Percentiles rank a stretch among this genome's conserved stretches.
phyloP scores from a whole-genome alignment of 2,888 invertebrate species.

The Drosophila infuscata region DNA sequence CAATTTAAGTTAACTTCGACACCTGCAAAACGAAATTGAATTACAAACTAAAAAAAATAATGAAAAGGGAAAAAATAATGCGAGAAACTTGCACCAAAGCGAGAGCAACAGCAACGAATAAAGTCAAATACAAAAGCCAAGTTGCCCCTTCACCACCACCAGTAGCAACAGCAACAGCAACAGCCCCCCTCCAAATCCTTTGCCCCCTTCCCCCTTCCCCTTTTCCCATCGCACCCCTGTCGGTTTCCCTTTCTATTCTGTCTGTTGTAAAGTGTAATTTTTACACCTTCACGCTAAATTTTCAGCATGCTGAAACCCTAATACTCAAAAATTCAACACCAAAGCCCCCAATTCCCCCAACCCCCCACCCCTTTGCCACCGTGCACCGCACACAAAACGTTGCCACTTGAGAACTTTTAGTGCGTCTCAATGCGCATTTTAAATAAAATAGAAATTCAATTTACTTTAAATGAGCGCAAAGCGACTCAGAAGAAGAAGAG shows the following conservation, averaged over 20 bases:
- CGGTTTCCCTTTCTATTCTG: conserved; percentile 16
- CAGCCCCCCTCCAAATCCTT: background rate
- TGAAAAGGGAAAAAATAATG: conserved; percentile 23
- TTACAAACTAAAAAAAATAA: conserved; percentile 45
- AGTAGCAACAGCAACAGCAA: background rate
- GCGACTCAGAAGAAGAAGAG: conserved; percentile 30
- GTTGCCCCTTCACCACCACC: background rate
- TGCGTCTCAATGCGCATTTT: conserved; percentile 81
- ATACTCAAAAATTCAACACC: conserved; percentile 1
- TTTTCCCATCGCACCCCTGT: background rate
- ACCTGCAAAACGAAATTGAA: conserved; percentile 62
- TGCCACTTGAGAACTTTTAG: conserved; percentile 78
- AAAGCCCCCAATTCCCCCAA: background rate
- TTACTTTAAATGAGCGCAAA: conserved; percentile 76
- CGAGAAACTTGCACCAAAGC: conserved; percentile 28
- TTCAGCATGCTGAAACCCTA: conserved; percentile 29
- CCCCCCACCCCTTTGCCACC: background rate
- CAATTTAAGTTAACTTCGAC: conserved; percentile 54
- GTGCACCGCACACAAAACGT: conserved; percentile 44
- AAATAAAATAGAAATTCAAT: conserved; percentile 82
- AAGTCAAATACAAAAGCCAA: conserved; percentile 48
- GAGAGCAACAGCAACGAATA: conserved; percentile 26
- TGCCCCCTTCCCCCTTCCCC: background rate
- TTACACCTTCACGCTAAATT: conserved; percentile 74
- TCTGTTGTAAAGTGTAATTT: conserved; percentile 71